Conservation (phyloP, 2,113 vertebrate genomes). For the Pomatostomus ruficeps region DNA sequence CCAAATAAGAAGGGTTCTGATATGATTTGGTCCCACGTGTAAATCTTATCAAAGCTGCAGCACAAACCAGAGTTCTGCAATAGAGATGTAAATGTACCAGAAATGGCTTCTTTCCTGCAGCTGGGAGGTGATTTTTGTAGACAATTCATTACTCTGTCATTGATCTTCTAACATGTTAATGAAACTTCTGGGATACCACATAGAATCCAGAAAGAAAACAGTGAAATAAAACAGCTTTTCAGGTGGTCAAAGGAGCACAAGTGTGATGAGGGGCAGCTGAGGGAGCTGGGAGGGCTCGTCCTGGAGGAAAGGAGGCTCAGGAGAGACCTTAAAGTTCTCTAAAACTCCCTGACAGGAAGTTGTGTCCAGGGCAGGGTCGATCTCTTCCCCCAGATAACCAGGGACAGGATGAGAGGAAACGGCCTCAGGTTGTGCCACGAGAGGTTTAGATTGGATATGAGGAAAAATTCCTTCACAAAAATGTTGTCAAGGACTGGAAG, state of each 20-base stretch:
- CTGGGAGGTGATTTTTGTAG: background rate
- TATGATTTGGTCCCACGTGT: background rate
- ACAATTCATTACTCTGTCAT: background rate
- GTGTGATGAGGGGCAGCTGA: background rate
- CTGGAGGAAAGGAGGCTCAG: background rate
- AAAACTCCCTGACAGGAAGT: background rate
- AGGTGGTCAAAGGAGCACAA: background rate
- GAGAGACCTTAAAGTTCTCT: background rate
- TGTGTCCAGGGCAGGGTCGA: fast-evolving
- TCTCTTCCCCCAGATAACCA: background rate
- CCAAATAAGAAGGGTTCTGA: background rate
- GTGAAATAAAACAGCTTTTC: background rate
- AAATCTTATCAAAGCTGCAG: background rate
- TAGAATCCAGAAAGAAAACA: background rate
- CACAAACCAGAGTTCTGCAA: background rate
- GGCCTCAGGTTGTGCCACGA: background rate
- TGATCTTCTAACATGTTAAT: background rate
- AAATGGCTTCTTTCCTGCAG: background rate
- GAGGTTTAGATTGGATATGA: background rate
- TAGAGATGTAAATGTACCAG: background rate
- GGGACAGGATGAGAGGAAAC: background rate
- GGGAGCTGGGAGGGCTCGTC: background rate
- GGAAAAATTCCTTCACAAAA: background rate
- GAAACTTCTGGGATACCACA: background rate
- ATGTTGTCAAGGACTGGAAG: background rate